Evolutionary conservation across 2,888 invertebrate genomes (phyloP).

Genomic region (Formica aserva): DNA sequence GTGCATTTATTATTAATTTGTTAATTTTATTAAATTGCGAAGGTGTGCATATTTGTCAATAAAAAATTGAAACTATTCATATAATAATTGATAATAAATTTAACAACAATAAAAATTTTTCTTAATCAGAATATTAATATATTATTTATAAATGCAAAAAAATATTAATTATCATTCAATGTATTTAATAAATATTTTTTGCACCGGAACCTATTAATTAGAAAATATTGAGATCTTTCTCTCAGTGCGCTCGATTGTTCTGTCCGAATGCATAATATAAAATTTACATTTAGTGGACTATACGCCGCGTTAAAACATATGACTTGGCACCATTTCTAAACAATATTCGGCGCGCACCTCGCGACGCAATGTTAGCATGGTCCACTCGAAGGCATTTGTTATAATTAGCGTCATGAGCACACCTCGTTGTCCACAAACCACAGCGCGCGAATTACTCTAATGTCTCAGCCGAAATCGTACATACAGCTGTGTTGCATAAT

Average conservation of each 20-base stretch:
- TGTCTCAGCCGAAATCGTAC: slow-evolving; percentile 71
- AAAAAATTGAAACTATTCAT: not conserved
- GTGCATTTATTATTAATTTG: not conserved
- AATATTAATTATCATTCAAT: not conserved
- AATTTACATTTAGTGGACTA: slow-evolving; percentile 47
- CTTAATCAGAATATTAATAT: not conserved
- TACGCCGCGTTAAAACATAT: slow-evolving; percentile 52
- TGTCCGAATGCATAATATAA: slow-evolving; percentile 41
- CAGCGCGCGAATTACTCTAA: slow-evolving; percentile 69
- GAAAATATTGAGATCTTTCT: not conserved
- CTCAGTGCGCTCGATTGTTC: slow-evolving; percentile 24
- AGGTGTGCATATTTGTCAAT: slow-evolving; percentile 8
- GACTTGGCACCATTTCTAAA: slow-evolving; percentile 55
- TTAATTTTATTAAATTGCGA: not conserved
- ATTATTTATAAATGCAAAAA: not conserved
- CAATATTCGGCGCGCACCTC: slow-evolving; percentile 64
- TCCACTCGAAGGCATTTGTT: slow-evolving; percentile 76
- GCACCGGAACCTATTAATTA: not conserved
- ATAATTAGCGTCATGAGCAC: slow-evolving; percentile 77
- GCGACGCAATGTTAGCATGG: slow-evolving; percentile 66
- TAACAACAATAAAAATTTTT: not conserved
- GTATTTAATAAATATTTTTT: not conserved
- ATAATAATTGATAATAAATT: not conserved
- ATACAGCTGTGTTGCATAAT: slow-evolving; percentile 61
- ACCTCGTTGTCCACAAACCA: slow-evolving; percentile 67